These are phyloP conservation scores for Eupithecia abbreviata DNA, from an alignment of 2,888 invertebrate genomes.

Conservation along the genomic window DNA sequence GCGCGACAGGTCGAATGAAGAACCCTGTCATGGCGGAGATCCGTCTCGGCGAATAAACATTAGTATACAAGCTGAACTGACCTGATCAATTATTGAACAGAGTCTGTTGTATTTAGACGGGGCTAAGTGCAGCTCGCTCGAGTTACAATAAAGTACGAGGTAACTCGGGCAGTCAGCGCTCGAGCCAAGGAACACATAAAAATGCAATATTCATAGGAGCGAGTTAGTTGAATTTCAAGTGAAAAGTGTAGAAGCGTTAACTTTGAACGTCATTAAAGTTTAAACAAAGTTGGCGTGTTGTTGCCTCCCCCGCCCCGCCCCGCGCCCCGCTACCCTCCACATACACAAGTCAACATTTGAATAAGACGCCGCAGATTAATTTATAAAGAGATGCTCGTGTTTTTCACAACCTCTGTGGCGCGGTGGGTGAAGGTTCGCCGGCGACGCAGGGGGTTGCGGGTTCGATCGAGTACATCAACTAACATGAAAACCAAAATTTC, in stretches of 20 bases:
- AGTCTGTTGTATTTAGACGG: background rate
- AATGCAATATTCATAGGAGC: slow-evolving; percentile 34
- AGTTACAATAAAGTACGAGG: background rate
- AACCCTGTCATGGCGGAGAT: background rate
- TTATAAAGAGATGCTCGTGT: background rate
- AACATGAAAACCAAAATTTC: too few species aligned
- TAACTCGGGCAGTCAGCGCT: slow-evolving; percentile 4
- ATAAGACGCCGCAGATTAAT: slow-evolving; percentile 3
- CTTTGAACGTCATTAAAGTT: slow-evolving; percentile 44
- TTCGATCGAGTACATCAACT: too few species aligned
- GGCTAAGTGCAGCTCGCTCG: background rate
- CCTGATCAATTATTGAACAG: background rate
- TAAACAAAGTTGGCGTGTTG: slow-evolving; percentile 39
- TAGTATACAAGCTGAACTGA: background rate
- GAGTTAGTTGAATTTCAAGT: slow-evolving; percentile 36
- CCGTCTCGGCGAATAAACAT: background rate
- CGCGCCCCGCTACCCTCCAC: background rate
- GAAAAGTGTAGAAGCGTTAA: slow-evolving; percentile 40
- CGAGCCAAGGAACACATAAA: slow-evolving; percentile 10
- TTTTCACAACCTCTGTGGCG: too few species aligned
- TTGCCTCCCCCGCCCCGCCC: background rate
- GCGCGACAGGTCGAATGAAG: background rate
- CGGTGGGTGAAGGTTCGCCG: too few species aligned
- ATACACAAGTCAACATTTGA: slow-evolving; percentile 3
- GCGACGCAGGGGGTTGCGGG: too few species aligned